These are phyloP conservation scores for Denticeps clupeoides DNA, from an alignment of 2,797 vertebrate species.

Conservation along the genomic window DNA sequence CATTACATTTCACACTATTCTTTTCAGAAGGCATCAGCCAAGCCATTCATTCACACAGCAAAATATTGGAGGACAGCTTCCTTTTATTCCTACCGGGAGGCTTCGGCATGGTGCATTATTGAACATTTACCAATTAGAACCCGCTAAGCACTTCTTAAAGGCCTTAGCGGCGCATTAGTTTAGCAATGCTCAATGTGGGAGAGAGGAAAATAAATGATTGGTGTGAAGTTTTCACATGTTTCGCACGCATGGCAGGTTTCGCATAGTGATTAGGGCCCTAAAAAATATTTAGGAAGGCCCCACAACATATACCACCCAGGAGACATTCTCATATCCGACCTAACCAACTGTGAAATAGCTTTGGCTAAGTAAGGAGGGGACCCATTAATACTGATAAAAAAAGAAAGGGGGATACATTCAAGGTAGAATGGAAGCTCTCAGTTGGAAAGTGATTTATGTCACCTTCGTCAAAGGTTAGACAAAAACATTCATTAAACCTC, in stretches of 20 bases:
- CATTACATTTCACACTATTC: background rate
- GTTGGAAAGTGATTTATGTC: slow-evolving; percentile 69
- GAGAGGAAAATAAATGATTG: slow-evolving; percentile 44
- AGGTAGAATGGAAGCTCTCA: slow-evolving; percentile 64
- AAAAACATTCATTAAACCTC: slow-evolving; percentile 33
- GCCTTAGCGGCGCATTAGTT: background rate
- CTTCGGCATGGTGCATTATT: slow-evolving; percentile 39
- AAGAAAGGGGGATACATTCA: slow-evolving; percentile 57
- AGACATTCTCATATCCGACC: slow-evolving; percentile 61
- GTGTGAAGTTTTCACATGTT: slow-evolving; percentile 26
- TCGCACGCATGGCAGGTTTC: slow-evolving; percentile 50
- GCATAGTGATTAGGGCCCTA: slow-evolving; percentile 53
- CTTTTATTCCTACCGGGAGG: slow-evolving; percentile 4
- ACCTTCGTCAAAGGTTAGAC: slow-evolving; percentile 54
- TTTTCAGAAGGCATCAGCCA: slow-evolving; percentile 2
- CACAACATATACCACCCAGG: slow-evolving; percentile 60
- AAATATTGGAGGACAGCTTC: slow-evolving; percentile 6
- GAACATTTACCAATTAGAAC: slow-evolving; percentile 52
- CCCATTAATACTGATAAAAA: slow-evolving; percentile 75
- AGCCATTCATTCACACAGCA: background rate
- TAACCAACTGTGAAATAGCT: slow-evolving; percentile 80
- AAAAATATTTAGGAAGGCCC: slow-evolving; percentile 61
- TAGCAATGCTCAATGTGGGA: background rate
- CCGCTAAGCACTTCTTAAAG: slow-evolving; percentile 24
- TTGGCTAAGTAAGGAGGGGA: slow-evolving; percentile 66